A percentile compares a stretch with the other conserved stretches of the same genome.
Conservation (phyloP, 2,113 vertebrate species). For the Pipa parva region DNA sequence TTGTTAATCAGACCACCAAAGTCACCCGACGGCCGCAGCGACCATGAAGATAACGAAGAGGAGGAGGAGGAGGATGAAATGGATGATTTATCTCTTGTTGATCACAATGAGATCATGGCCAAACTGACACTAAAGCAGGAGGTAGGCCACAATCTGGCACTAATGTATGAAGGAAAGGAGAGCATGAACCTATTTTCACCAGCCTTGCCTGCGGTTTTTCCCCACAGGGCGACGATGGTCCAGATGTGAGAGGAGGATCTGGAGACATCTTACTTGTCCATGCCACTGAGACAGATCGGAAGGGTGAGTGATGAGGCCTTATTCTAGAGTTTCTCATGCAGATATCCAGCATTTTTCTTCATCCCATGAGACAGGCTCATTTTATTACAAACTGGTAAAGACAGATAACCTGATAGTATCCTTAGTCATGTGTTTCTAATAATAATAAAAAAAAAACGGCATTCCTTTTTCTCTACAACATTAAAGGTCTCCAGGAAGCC, state of each 20-base stretch:
- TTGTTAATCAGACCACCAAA: slow-evolving; percentile 66
- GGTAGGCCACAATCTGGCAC: slow-evolving; percentile 56
- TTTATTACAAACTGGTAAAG: too few relatives aligned
- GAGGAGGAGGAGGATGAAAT: slow-evolving; percentile 75
- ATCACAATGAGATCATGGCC: slow-evolving; percentile 92
- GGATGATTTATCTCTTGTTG: slow-evolving; percentile 90
- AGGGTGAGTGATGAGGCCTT: too few relatives aligned
- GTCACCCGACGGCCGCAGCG: slow-evolving; percentile 72
- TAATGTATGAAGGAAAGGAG: not conserved
- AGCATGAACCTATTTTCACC: not conserved
- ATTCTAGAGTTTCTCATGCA: too few relatives aligned
- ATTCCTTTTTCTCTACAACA: too few relatives aligned
- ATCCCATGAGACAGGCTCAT: too few relatives aligned
- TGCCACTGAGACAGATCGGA: slow-evolving; percentile 93
- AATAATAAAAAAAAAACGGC: too few relatives aligned
- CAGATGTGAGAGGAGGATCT: slow-evolving; percentile 92
- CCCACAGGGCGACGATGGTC: slow-evolving; percentile 86
- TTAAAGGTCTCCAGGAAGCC: too few relatives aligned
- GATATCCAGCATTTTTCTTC: too few relatives aligned
- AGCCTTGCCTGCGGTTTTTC: not conserved
- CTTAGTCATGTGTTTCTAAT: too few relatives aligned
- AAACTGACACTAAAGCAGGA: slow-evolving; percentile 91
- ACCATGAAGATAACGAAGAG: slow-evolving; percentile 69
- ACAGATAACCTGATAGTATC: too few relatives aligned
- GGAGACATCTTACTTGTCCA: slow-evolving; percentile 94